Evolutionary conservation across 2,888 invertebrate genomes (phyloP).

Genomic region (Drosophila pseudotalamancana): DNA sequence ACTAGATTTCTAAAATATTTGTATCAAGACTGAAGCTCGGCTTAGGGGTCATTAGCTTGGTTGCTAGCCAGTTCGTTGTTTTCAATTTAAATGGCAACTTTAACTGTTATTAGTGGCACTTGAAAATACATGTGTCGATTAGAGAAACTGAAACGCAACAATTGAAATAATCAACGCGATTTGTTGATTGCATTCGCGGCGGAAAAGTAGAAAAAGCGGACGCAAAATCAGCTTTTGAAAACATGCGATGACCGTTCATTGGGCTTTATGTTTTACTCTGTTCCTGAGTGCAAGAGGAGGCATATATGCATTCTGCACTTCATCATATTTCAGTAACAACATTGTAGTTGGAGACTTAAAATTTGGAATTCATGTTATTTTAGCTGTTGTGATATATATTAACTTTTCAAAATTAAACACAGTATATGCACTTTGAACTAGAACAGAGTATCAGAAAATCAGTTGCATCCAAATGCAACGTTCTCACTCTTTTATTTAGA

Average conservation of each 20-base stretch:
- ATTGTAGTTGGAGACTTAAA: no score
- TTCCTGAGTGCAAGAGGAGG: no score
- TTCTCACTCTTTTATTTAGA: conserved; percentile 24
- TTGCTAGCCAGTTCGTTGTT: background rate
- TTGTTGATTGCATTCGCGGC: conserved; percentile 57
- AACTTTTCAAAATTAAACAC: no score
- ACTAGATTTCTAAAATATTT: background rate
- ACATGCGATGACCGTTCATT: conserved; percentile 65
- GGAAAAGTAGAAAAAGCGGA: conserved; percentile 13
- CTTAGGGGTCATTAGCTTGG: conserved; percentile 20
- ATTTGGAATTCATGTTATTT: no score
- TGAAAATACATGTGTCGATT: conserved; percentile 30
- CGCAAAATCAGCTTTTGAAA: conserved; percentile 36
- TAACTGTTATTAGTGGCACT: conserved; percentile 43
- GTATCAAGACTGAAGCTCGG: background rate
- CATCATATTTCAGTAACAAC: no score
- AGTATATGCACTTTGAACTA: no score
- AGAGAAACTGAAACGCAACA: conserved; percentile 58
- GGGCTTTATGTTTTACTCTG: conserved; percentile 42
- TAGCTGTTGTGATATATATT: no score
- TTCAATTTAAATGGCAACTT: conserved; percentile 7
- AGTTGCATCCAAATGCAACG: no score
- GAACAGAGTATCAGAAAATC: no score
- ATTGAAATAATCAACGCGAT: conserved; percentile 75
- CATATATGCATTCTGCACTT: no score